Base-by-base conservation (phyloP, 2,888 invertebrate species). In the Deroplatys truncata region DNA sequence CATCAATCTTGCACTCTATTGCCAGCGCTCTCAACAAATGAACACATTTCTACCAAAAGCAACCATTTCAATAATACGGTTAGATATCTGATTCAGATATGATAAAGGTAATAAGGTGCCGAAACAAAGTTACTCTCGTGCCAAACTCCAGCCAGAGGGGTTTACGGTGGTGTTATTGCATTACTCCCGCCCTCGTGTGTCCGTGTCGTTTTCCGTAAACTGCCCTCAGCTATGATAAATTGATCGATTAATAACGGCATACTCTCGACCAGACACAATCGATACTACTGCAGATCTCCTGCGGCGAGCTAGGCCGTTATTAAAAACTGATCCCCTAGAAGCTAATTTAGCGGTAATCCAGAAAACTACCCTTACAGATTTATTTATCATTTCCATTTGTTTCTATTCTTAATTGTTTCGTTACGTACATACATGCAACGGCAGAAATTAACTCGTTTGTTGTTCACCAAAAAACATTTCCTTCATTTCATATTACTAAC, bases 131-230 rank as follows among this genome's bases (percentile, higher is more conserved):
- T 43, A 43, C 43, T 43, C 43, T 13, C 43, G 13, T 43, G 10
- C 43, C 43, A 43, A 43, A 5, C 35, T 9, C 35, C 35, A 35
- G 35, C 35, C 35, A 35, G 35, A 43, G 43, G 43, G 43, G 3
- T 31, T 31, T 31, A 31, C 31, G 31, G 31, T 31, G 31, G 43
- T 90, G 89, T 91, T 91, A 88, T 82, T 91, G 88, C 87, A 82
- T 87, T 83, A 85, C 89, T 35, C 90, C 10, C 89, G 15, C 84
- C 28, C 72, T 28, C 10, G 8, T 25, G 43, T 28, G 15, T 16
- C 28, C 16, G 49, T 72, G 56, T 72, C 56, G 56, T 72, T 72
- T 25, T 72, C 56, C 20, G 56, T 72, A 72, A 72, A 72, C 56
- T 72, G 56, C 56, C 25, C 56, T 20, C 56, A 72, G 56, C 16